phyloP scores from a whole-genome alignment of 2,113 vertebrate genomes.

The Engraulis encrasicolus region DNA sequence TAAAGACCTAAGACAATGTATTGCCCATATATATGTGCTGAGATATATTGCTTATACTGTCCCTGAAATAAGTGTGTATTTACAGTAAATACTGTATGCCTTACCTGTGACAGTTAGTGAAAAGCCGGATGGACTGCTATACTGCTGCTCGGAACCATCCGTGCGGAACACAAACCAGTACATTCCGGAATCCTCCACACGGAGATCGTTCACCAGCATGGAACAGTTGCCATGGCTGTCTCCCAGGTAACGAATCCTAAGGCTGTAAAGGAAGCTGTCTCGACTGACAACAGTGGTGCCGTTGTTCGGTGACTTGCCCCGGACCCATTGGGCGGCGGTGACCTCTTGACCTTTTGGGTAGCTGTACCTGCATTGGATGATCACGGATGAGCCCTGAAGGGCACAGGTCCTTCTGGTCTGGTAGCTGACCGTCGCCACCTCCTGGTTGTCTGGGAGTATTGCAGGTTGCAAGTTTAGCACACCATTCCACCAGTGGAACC shows the following conservation, averaged over 20 bases:
- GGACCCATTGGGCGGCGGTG: background rate
- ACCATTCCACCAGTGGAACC: no score
- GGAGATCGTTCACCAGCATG: background rate
- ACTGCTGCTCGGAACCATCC: background rate
- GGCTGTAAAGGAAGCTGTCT: background rate
- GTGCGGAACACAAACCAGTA: background rate
- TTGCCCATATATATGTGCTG: no score
- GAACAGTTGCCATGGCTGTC: background rate
- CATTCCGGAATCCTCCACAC: background rate
- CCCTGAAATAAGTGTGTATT: no score
- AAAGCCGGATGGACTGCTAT: background rate
- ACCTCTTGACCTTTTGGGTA: background rate
- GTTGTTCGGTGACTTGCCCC: background rate
- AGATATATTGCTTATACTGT: no score
- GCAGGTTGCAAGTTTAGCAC: no score
- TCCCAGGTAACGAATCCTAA: background rate
- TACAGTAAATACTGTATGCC: background rate
- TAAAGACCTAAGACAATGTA: no score
- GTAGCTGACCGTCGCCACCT: background rate
- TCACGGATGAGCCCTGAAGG: background rate
- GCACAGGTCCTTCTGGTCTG: background rate
- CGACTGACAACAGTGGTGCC: background rate
- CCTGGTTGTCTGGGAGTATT: background rate
- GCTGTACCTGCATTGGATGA: background rate
- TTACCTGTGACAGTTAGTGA: background rate